Base-by-base conservation (phyloP, 1,140 invertebrate species). In the Cotesia typhae region DNA sequence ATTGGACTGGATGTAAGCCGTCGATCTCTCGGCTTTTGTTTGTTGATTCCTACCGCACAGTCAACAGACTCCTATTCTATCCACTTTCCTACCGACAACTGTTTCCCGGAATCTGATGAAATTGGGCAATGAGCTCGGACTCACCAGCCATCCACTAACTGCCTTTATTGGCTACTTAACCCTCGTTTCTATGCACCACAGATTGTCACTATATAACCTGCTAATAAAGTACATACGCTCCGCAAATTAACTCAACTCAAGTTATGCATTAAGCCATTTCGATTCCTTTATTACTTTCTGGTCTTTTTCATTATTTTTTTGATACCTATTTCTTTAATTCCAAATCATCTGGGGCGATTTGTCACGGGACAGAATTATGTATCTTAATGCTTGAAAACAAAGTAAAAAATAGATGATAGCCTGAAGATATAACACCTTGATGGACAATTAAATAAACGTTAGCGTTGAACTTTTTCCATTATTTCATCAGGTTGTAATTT, bases 111-210 rank as follows among this genome's bases (percentile, higher is more conserved):
- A 88, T 87, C 85, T 87, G 86, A 76, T 71, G 77, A 77, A 78
- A 80, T 78, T 80, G 78, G 78, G 55, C 60, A 66, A 82, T 77
- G 78, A 85, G 85, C 83, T 83, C 84, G 81, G 79, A 72, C 77
- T 67, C 70, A 53, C 64, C 69, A 55, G 41, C 20, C 60, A 9
- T 17, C 37, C 51, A 35, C 72, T 64, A 76, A 76, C 78, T 77
- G 79, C 84, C 79, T 85, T 87, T 87, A 88, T 87, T 87, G 84
- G 82, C 84, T 88, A 73, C 82, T 88, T 88, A 80, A 83, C 79
- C 84, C 81, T 81, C 78, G 81, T 88, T 88, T 87, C 85, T 87
- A 88, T 88, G 87, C 87, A 78, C 81, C 80, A 85, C 84, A 86
- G 83, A 87, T 83, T 85, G 81, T 82, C 81, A 79, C 83, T 86